Evolutionary conservation across 2,888 invertebrate genomes (phyloP).

Genomic region (Cosmorhoe ocellata): DNA sequence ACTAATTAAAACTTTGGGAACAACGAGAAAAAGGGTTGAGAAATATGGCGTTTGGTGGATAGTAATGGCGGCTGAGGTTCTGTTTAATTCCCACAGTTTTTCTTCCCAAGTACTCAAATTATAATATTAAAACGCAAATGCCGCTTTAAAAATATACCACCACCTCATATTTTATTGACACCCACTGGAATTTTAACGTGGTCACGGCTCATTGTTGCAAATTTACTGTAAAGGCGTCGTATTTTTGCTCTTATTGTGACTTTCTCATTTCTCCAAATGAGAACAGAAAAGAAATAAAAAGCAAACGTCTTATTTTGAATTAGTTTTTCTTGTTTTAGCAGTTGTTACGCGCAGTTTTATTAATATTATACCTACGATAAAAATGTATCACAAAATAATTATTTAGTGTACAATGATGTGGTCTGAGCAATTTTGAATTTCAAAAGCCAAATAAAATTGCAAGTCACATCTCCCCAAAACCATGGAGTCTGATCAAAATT

Average conservation of each 20-base stretch:
- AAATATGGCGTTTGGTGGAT: conserved; percentile 74
- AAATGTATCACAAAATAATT: conserved; percentile 1
- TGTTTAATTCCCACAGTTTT: conserved; percentile 69
- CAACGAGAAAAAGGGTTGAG: conserved; percentile 75
- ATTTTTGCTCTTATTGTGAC: conserved; percentile 18
- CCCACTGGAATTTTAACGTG: conserved; percentile 18
- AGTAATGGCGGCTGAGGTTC: conserved; percentile 68
- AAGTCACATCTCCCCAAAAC: too few relatives aligned
- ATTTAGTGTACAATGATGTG: background rate
- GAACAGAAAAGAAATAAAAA: conserved; percentile 17
- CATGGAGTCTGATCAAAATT: too few relatives aligned
- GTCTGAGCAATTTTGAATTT: background rate
- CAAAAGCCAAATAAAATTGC: too few relatives aligned
- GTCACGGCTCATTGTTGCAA: conserved; percentile 16
- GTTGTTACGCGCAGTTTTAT: conserved; percentile 11
- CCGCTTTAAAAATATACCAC: conserved; percentile 19
- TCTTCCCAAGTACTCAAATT: conserved; percentile 54
- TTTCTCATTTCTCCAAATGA: conserved; percentile 24
- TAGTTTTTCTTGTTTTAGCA: conserved; percentile 6
- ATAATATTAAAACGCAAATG: conserved; percentile 51
- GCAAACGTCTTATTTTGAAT: conserved; percentile 9
- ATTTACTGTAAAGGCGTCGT: conserved; percentile 17
- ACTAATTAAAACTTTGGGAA: conserved; percentile 80
- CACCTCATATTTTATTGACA: conserved; percentile 28
- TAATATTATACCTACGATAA: conserved; percentile 4